phyloP scores from a whole-genome alignment of 2,888 invertebrate genomes.

The Catocala nupta region DNA sequence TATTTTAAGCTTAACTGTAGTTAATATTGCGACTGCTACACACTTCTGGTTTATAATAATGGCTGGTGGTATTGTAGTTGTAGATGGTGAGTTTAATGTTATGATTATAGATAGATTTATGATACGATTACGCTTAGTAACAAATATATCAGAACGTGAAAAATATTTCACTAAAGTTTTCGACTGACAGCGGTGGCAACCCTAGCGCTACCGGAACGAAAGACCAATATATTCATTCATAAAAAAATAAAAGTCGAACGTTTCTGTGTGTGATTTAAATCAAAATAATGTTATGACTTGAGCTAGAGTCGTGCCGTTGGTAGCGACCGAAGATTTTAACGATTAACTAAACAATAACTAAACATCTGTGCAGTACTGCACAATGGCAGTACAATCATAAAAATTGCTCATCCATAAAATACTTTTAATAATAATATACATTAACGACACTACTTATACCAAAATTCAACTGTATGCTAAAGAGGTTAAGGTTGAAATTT shows the following conservation, averaged over 20 bases:
- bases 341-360: constrained; percentile 59
- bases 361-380: constrained; percentile 62
- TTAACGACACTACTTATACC: constrained; percentile 51
- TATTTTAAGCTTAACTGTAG: constrained; percentile 21
- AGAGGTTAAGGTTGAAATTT: constrained; percentile 50
- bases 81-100: no score
- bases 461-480: constrained; percentile 50
- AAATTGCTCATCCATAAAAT: constrained; percentile 84
- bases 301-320: constrained; percentile 30
- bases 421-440: constrained; percentile 75
- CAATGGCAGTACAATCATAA: constrained; percentile 78
- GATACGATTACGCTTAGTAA: no score
- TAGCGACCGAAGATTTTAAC: constrained; percentile 53
- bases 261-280: constrained; percentile 26
- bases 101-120: no score
- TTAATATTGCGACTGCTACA: neutral
- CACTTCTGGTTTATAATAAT: neutral
- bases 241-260: constrained; percentile 15
- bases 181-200: neutral
- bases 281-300: constrained; percentile 21
- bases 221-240: constrained; percentile 7
- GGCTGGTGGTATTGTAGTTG: no score
- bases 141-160: no score
- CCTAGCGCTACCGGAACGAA: constrained; percentile 1
- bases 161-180: neutral